Evolutionary conservation across 2,113 vertebrate species (phyloP), one percentile per base, ranked within the genome.

Genomic region (Crocuta crocuta): DNA sequence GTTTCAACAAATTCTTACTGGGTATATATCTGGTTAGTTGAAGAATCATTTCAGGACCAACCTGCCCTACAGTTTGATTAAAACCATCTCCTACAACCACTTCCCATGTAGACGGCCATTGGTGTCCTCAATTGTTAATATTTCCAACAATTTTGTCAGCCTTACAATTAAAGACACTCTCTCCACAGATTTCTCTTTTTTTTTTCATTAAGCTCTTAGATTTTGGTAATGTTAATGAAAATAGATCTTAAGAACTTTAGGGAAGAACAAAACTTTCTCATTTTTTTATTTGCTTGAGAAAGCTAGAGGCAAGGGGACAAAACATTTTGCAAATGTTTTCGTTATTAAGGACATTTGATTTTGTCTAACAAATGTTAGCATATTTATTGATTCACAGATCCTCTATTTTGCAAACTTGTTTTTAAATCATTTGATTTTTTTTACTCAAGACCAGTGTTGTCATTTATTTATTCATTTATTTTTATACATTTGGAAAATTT

Each of bases 241-340:
- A 28, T 8, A 55, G 7, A 71, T 39, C 4, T 66, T 79, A 55
- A 7, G 5, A 80, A 58, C 19, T 76, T 82, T 33, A 50, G 35
- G 31, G 39, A 70, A 63, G 76, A 58, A 86, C 50, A 48, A 24
- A 33, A 55, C 3, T 53, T 89, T 71, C 7, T 28, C 28, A 45
- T 94, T 78, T 39, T 45, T 96, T 76, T 33, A 2, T 70, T 95
- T 35, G 19, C 21, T 55, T 65, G 28, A 93, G 58, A 93, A 95
- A 96, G 6, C 10, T 61, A 74, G 1, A 63, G 1, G 8, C 26
- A 61, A 65, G 39, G 15, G 19, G 16, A 48, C 39, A 80, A 73
- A n/a, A 0, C 24, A n/a, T 66, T 53, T 78, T 85, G 50, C 33
- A 95, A 83, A 61, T 48, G 2, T 58, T 79, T 2, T 12, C n/a